phyloP scores from a whole-genome alignment of 2,797 vertebrate genomes.

The Lophotriccus pileatus region DNA sequence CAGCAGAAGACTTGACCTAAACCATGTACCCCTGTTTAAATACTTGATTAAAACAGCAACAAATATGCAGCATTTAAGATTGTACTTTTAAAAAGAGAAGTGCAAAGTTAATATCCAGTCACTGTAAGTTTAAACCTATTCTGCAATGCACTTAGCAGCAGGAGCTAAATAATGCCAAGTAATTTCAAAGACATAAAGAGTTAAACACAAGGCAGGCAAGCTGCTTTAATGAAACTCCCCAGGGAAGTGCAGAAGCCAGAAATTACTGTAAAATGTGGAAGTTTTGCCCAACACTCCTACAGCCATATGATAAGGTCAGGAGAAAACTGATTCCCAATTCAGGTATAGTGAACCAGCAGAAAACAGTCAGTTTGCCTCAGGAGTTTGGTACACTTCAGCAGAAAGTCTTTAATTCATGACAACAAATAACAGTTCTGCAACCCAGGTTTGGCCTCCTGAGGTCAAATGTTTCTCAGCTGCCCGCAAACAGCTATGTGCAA shows the following conservation, averaged over 20 bases:
- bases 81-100: neutral
- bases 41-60: neutral
- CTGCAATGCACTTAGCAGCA: neutral
- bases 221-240: neutral
- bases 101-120: neutral
- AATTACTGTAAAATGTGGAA: neutral
- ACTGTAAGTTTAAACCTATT: neutral
- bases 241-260: neutral
- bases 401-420: neutral
- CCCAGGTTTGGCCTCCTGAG: neutral
- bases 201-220: neutral
- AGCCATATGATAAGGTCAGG: neutral
- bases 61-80: neutral
- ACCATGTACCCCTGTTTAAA: accelerated
- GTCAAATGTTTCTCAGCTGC: neutral
- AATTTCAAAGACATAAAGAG: neutral
- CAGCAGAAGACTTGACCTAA: neutral
- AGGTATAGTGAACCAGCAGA: neutral
- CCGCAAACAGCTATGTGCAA: neutral
- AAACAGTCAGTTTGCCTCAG: neutral
- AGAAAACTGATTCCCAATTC: neutral
- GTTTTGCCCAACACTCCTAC: neutral
- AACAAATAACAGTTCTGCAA: neutral
- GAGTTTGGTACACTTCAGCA: neutral
- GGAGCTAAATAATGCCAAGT: neutral